These are phyloP conservation scores for Oncorhynchus mykiss DNA, from an alignment of 2,113 vertebrate species.

Conservation along the genomic window DNA sequence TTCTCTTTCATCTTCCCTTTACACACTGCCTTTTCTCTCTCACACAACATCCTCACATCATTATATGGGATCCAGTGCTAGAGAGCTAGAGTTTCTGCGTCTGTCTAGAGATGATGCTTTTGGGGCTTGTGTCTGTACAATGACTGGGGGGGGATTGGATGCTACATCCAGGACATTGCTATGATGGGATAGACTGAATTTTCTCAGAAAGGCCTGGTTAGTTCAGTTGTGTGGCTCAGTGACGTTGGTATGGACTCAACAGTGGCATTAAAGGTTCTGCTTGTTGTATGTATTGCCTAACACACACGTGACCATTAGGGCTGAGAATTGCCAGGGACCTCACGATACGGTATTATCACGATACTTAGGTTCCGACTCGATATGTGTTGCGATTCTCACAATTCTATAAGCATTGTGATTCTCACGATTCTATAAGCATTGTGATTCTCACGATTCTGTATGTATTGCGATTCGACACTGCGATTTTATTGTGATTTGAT, in stretches of 20 bases:
- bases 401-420: no score
- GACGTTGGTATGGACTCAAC: constrained; percentile 9
- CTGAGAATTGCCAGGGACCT: no score
- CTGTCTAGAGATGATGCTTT: background rate
- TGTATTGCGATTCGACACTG: no score
- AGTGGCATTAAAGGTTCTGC: constrained; percentile 12
- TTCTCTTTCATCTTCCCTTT: constrained; percentile 26
- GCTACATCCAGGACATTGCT: no score
- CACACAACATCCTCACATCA: background rate
- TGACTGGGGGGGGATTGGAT: constrained; percentile 4
- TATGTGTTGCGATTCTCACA: no score
- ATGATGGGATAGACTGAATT: background rate
- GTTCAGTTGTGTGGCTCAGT: background rate
- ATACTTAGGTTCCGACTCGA: no score
- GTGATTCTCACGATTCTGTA: no score
- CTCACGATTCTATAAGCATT: no score
- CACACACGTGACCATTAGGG: no score
- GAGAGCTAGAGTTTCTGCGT: background rate
- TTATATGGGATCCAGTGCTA: background rate
- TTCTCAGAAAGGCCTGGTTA: constrained; percentile 6
- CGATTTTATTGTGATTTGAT: no score
- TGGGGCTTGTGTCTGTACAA: background rate
- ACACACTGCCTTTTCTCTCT: constrained; percentile 7
- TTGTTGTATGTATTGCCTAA: background rate
- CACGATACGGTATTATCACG: no score